Conservation (phyloP, 2,797 vertebrate species). For the Crocidura indochinensis region DNA sequence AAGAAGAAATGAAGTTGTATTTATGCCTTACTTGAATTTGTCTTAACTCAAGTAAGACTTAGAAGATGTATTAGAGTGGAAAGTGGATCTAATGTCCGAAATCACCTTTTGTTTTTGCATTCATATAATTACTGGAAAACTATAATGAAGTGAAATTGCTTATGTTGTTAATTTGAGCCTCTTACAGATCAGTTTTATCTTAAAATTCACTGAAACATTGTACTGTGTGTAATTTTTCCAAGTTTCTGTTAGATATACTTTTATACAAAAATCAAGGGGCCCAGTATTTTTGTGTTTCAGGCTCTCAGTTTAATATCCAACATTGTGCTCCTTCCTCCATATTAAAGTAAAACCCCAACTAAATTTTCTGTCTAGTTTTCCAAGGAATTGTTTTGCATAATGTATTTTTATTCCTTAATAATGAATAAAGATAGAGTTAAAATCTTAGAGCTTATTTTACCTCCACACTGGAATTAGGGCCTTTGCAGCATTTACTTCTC, state of each 20-base stretch:
- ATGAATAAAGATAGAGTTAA: not conserved
- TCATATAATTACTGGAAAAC: not conserved
- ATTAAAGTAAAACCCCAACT: no score
- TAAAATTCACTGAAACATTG: not conserved
- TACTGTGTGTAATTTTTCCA: not conserved
- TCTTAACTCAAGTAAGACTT: not conserved
- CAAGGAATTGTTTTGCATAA: not conserved
- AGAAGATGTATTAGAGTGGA: not conserved
- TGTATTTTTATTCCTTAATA: conserved; percentile 19
- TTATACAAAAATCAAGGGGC: no score
- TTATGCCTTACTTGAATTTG: conserved; percentile 27
- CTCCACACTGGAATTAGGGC: not conserved
- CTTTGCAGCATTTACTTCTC: not conserved
- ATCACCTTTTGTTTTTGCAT: conserved; percentile 14
- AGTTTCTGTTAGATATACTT: conserved; percentile 13
- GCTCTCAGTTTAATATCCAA: no score
- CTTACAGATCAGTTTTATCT: not conserved
- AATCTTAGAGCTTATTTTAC: not conserved
- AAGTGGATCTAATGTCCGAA: not conserved
- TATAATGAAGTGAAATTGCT: conserved; percentile 9
- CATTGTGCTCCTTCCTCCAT: no score
- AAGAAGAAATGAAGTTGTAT: not conserved
- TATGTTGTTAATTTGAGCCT: not conserved
- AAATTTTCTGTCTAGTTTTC: not conserved
- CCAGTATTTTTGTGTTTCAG: no score